Conservation (phyloP, 2,797 vertebrate genomes). For the Scolopax rusticola region DNA sequence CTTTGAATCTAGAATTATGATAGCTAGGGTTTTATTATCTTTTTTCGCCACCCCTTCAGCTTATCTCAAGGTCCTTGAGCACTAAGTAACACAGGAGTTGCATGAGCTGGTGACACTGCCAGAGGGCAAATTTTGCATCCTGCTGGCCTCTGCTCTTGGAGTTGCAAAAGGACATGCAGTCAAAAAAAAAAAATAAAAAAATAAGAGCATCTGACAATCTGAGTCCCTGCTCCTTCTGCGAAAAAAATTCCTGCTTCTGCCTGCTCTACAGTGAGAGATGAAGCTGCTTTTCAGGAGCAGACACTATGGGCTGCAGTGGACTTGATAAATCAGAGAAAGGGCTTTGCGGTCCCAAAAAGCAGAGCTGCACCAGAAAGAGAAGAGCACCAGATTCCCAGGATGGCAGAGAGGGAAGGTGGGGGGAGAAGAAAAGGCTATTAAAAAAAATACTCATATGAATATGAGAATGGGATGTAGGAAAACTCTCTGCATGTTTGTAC, state of each 20-base stretch:
- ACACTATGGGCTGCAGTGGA: background rate
- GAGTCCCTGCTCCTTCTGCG: background rate
- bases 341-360: background rate
- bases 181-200: background rate
- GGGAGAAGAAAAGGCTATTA: background rate
- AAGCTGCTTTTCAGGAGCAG: background rate
- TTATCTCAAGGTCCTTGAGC: background rate
- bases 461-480: background rate
- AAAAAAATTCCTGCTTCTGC: background rate
- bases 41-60: background rate
- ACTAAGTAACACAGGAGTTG: background rate
- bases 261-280: background rate
- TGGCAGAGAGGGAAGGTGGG: background rate
- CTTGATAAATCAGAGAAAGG: background rate
- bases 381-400: background rate
- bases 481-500: conserved; percentile 37
- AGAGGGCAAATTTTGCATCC: background rate
- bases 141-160: background rate
- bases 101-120: background rate
- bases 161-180: background rate
- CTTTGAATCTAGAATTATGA: background rate
- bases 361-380: background rate
- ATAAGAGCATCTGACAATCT: background rate
- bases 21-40: background rate
- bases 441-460: background rate